These are phyloP conservation scores for Eueides isabella DNA, from an alignment of 1,140 invertebrate species.

Conservation along the genomic window DNA sequence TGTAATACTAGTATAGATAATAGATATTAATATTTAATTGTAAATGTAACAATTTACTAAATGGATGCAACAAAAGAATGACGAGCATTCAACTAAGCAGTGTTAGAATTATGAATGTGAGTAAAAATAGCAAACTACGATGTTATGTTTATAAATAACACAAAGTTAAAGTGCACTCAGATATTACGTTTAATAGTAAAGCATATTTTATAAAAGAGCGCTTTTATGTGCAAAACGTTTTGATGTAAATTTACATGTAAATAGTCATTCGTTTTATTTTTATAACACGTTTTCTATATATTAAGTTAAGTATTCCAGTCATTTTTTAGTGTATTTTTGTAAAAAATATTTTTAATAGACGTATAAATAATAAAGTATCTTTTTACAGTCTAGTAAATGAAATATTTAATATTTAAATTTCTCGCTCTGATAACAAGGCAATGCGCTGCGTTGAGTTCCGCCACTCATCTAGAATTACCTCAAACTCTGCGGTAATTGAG, in stretches of 20 bases:
- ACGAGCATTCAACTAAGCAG: neutral
- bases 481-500: too few species aligned
- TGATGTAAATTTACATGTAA: neutral
- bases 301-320: too few species aligned
- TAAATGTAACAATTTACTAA: neutral
- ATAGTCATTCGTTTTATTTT: neutral
- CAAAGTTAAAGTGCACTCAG: conserved; percentile 5
- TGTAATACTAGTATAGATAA: too few species aligned
- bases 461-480: too few species aligned
- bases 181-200: conserved; percentile 8
- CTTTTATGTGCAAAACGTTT: neutral
- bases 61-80: neutral
- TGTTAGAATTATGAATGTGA: neutral
- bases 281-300: neutral
- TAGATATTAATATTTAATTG: neutral
- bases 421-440: too few species aligned
- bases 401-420: too few species aligned
- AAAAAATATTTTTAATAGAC: too few species aligned
- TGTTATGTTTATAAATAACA: neutral
- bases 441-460: too few species aligned
- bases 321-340: too few species aligned
- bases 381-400: too few species aligned
- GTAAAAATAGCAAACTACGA: neutral
- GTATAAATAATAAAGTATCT: too few species aligned
- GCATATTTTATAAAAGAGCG: neutral